These are phyloP conservation scores for Dascyllus trimaculatus DNA, from an alignment of 2,113 vertebrate species.

Conservation along the genomic window DNA sequence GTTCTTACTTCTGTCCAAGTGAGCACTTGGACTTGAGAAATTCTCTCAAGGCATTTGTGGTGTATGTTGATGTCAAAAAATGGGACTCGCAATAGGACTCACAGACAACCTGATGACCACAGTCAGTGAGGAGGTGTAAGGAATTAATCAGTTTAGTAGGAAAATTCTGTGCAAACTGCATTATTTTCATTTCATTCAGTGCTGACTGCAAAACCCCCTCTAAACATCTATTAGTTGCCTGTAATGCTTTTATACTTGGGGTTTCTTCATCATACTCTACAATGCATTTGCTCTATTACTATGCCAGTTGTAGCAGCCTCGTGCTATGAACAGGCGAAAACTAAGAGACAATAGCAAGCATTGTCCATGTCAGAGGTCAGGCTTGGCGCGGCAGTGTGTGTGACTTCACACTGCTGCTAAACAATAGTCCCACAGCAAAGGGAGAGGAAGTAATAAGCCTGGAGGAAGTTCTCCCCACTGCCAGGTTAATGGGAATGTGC, in stretches of 20 bases:
- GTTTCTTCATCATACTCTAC: neutral
- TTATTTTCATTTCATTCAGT: too few relatives aligned
- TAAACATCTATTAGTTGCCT: too few relatives aligned
- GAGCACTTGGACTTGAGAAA: too few relatives aligned
- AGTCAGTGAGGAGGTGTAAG: too few relatives aligned
- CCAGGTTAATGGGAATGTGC: conserved; percentile 53
- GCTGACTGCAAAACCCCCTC: too few relatives aligned
- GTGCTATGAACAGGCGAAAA: conserved; percentile 38
- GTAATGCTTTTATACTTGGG: neutral
- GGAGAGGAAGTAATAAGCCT: conserved; percentile 71
- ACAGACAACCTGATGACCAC: too few relatives aligned
- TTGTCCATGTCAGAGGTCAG: conserved; percentile 65
- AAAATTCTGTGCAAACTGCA: too few relatives aligned
- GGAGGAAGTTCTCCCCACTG: conserved; percentile 58
- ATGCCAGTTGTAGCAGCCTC: conserved; percentile 17
- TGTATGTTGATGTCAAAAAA: too few relatives aligned
- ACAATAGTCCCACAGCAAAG: conserved; percentile 48
- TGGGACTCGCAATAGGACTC: too few relatives aligned
- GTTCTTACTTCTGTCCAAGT: too few relatives aligned
- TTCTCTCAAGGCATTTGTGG: too few relatives aligned
- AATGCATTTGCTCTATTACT: conserved; percentile 12
- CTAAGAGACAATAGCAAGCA: conserved; percentile 51
- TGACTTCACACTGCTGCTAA: conserved; percentile 57
- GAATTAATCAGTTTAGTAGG: too few relatives aligned
- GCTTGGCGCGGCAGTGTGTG: conserved; percentile 43